These are phyloP conservation scores for Eurystomus gularis DNA, from an alignment of 2,113 vertebrate genomes.

Conservation along the genomic window DNA sequence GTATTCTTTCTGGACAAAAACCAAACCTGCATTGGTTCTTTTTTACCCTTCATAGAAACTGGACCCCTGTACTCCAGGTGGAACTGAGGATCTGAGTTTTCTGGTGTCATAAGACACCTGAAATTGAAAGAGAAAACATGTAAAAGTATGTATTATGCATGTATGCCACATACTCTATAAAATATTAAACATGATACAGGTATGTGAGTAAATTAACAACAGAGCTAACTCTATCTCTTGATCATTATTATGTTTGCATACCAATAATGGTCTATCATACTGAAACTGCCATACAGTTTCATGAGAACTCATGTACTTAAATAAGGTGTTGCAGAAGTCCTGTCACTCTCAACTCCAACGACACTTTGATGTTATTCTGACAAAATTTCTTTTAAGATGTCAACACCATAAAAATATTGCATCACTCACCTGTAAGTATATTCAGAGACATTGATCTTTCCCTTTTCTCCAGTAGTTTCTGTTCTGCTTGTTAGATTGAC, in stretches of 20 bases:
- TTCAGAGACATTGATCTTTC: slow-evolving; percentile 95
- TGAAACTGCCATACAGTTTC: neutral
- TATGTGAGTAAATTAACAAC: neutral
- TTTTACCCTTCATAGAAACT: slow-evolving; percentile 97
- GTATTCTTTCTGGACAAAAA: slow-evolving; percentile 90
- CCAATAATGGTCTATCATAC: neutral
- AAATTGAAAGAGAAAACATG: neutral
- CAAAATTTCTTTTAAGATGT: neutral
- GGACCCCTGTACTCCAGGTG: slow-evolving; percentile 91
- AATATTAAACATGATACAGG: neutral
- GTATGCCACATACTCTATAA: fast-evolving
- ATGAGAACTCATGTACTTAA: neutral
- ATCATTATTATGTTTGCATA: neutral
- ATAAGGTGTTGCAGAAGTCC: neutral
- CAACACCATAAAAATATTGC: neutral
- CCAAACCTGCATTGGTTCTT: slow-evolving; percentile 98
- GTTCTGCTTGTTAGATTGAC: slow-evolving; percentile 98
- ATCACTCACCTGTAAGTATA: slow-evolving; percentile 89
- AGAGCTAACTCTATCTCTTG: neutral
- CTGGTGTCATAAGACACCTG: slow-evolving; percentile 93
- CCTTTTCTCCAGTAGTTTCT: slow-evolving; percentile 96
- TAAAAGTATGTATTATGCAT: neutral
- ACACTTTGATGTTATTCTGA: neutral
- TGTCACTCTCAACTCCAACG: neutral
- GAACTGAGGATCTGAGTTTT: slow-evolving; percentile 95